phyloP scores from a whole-genome alignment of 2,888 invertebrate species.

The Rutpela maculata region DNA sequence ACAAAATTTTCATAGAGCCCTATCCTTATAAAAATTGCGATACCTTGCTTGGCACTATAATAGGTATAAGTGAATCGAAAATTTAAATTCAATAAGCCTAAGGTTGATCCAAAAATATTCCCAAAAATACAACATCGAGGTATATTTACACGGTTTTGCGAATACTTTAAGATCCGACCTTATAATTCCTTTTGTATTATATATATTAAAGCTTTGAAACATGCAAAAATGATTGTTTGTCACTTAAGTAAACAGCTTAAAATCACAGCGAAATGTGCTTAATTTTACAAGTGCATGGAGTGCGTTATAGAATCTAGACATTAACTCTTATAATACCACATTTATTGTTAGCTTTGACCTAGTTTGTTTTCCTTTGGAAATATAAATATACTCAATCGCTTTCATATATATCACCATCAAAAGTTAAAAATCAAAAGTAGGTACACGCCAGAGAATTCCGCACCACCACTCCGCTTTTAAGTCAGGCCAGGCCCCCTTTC shows the following conservation, averaged over 20 bases:
- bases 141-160: conserved; percentile 27
- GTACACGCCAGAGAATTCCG: no score
- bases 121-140: neutral
- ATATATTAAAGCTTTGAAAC: conserved; percentile 53
- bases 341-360: no score
- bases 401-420: no score
- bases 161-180: neutral
- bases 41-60: conserved; percentile 37
- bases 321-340: conserved; percentile 14
- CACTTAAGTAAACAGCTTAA: conserved; percentile 55
- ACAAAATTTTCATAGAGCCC: conserved; percentile 12
- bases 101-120: neutral
- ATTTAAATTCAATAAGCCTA: conserved; percentile 19
- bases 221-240: conserved; percentile 61
- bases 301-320: conserved; percentile 25
- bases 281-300: conserved; percentile 59
- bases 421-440: no score
- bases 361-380: no score
- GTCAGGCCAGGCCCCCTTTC: no score
- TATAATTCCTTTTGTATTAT: neutral
- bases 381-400: no score
- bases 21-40: conserved; percentile 2
- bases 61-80: conserved; percentile 26
- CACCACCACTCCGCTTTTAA: no score
- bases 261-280: conserved; percentile 65